Evolutionary conservation across 2,797 vertebrate species (phyloP).

Genomic region (Labeo calbasu): DNA sequence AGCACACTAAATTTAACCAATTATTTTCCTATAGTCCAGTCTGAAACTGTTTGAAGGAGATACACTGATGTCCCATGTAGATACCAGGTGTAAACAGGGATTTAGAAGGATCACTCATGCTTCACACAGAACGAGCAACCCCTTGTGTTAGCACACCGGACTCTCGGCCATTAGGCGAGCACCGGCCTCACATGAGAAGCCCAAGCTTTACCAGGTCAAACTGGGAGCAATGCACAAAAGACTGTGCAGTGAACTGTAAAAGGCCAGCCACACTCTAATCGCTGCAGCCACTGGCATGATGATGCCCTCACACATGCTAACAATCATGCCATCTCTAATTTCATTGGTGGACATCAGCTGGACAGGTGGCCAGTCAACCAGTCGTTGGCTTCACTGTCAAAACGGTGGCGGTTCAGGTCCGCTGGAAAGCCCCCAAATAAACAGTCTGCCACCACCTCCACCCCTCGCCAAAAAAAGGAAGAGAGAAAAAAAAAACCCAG

Average conservation of each 20-base stretch:
- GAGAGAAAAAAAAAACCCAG: constrained; percentile 45
- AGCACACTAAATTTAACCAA: not conserved
- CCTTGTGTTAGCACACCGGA: not conserved
- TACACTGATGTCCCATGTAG: not conserved
- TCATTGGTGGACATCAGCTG: constrained; percentile 60
- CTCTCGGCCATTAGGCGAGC: not conserved
- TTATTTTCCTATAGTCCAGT: not conserved
- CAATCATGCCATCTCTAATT: constrained; percentile 49
- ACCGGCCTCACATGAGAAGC: constrained; percentile 45
- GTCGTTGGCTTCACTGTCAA: constrained; percentile 59
- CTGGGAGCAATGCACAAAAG: constrained; percentile 42
- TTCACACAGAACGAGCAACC: not conserved
- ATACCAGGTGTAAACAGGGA: constrained; percentile 12
- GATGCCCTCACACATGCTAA: constrained; percentile 62
- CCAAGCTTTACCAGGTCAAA: constrained; percentile 41
- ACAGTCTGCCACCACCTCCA: constrained; percentile 59
- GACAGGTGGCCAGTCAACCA: constrained; percentile 84
- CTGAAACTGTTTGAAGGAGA: not conserved
- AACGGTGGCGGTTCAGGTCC: constrained; percentile 77
- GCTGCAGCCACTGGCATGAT: constrained; percentile 66
- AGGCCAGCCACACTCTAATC: constrained; percentile 49
- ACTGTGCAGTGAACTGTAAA: constrained; percentile 46
- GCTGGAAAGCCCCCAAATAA: constrained; percentile 78
- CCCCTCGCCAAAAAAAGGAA: constrained; percentile 54
- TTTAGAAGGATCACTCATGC: constrained; percentile 1